Base-by-base conservation (phyloP, 1,140 invertebrate species). In the Drosophila kohkoa region DNA sequence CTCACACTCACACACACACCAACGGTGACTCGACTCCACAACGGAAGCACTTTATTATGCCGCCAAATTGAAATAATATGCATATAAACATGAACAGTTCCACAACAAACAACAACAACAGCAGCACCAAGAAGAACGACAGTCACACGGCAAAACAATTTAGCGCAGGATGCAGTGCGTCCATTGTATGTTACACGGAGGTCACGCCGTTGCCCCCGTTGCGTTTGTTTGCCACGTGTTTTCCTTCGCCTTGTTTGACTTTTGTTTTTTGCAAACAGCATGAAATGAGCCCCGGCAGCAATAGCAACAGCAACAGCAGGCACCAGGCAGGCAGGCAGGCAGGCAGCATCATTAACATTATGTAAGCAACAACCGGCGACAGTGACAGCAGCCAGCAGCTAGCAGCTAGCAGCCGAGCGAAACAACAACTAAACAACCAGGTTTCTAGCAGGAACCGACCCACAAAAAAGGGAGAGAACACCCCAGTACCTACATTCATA, bases 11-110 rank as follows among this genome's bases (percentile, higher is more conserved):
- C 38, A n/a, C 2, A 25, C 20, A 25, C 11, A 41, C 38, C 4
- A 1, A 32, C 38, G 38, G 52, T 62, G 68, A 49, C 60, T 51
- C 20, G 20, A 25, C 20, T 25, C 20, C 62, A 68, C 69, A 73
- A 75, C 72, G 82, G 83, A 82, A 88, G 71, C 74, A 80, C 85
- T 89, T 89, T 77, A 82, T 89, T 85, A 82, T 80, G 82, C 79
- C 81, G 81, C 85, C 86, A 85, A 89, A 89, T 89, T 89, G 86
- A 89, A 89, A 89, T 89, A 89, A 85, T 89, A 89, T 89, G 85
- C 86, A 85, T 64, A 83, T 55, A 86, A 79, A 86, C 77, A 86
- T 76, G 75, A 67, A 67, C 45, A 51, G 25, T 10, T 16, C 8
- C 46, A 38, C 48, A 67, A 70, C 77, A 69, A 58, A 25, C 41